Conservation (phyloP, 1,140 invertebrate species). For the Panulirus ornatus region DNA sequence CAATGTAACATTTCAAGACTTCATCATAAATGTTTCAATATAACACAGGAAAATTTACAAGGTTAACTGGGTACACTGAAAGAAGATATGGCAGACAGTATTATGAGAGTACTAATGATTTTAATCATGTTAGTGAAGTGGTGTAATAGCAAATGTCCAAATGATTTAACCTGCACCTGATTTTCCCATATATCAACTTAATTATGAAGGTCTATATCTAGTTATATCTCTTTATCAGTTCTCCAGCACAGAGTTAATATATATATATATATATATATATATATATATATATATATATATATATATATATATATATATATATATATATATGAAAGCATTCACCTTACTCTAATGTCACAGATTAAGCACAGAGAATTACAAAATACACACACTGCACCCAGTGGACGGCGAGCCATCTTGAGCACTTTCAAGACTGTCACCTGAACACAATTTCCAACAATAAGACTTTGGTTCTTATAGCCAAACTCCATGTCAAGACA, state of each 20-base stretch:
- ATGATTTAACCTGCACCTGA: not conserved
- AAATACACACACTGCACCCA: not conserved
- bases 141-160: not conserved
- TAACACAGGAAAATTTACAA: too few species aligned
- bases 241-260: not conserved
- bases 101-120: not conserved
- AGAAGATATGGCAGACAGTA: too few species aligned
- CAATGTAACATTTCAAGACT: too few species aligned
- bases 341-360: constrained; percentile 16
- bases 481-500: not conserved
- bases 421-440: not conserved
- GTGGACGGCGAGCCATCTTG: not conserved
- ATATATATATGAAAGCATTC: constrained; percentile 13
- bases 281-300: too few species aligned
- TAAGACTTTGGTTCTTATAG: not conserved
- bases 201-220: constrained; percentile 5
- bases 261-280: not conserved
- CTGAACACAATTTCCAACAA: not conserved
- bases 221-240: not conserved
- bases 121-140: not conserved
- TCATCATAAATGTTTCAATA: too few species aligned
- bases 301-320: too few species aligned
- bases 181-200: not conserved
- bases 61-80: too few species aligned
- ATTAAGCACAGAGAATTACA: constrained; percentile 12